Evolutionary conservation across 2,113 vertebrate genomes (phyloP).

Genomic region (Psilopsiagon aurifrons): DNA sequence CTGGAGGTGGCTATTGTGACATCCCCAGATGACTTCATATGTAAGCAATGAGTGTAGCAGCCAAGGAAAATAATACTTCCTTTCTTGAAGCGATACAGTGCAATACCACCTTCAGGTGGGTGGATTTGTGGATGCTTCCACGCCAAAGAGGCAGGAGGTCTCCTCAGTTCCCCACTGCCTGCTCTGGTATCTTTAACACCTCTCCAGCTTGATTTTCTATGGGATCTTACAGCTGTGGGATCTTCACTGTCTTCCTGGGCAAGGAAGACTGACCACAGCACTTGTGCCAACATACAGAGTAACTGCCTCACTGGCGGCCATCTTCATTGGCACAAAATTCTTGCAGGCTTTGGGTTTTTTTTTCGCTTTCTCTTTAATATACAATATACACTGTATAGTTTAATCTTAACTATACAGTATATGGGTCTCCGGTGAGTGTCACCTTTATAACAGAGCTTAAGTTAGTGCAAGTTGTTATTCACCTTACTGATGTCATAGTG

Average conservation of each 20-base stretch:
- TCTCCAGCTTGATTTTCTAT: not conserved
- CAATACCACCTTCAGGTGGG: not conserved
- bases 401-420: not conserved
- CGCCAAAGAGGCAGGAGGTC: not conserved
- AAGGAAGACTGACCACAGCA: not conserved
- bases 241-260: not conserved
- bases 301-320: not conserved
- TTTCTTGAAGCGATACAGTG: not conserved
- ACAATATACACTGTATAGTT: too few species aligned
- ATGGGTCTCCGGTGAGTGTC: not conserved
- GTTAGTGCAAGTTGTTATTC: not conserved
- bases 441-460: not conserved
- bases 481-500: accelerated
- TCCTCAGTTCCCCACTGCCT: not conserved
- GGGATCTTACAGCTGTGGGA: not conserved
- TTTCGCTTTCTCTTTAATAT: not conserved
- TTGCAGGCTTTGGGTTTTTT: not conserved
- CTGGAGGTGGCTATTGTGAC: not conserved
- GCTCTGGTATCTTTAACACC: not conserved
- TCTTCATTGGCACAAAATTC: not conserved
- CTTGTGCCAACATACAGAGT: not conserved
- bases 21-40: not conserved
- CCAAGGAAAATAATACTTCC: not conserved
- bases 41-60: not conserved
- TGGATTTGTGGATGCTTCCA: not conserved